Evolutionary conservation across 2,797 vertebrate genomes (phyloP), one percentile per base, ranked within the genome.

Genomic region (Falco concolor): DNA sequence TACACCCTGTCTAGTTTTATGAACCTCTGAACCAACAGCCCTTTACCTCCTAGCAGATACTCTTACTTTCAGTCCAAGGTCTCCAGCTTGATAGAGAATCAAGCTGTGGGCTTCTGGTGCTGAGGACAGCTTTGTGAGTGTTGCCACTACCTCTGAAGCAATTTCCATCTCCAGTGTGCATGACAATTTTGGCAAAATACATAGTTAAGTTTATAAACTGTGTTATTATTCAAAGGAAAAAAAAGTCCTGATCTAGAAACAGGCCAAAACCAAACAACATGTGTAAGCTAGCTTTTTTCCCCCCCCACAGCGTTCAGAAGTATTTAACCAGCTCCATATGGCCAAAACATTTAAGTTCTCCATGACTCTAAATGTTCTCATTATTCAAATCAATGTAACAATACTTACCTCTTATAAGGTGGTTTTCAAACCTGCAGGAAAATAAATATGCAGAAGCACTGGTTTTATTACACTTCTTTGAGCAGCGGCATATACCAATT

Each of bases 1-100:
- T 96, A 93, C 94, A 95, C 89, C 94, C 92, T 86, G 69, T 90
- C 95, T 93, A 91, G 45, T 81, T 93, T 87, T 94, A 83, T 28
- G 36, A 95, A 88, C 53, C 76, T 75, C 84, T 84, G 69, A 96
- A 93, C 84, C 79, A 96, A 64, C 53, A 95, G 68, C 54, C 36
- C 47, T 69, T 42, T 56, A 65, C 67, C n/a, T 89, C 67, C 68
- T 15, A 24, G 77, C 4, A 87, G 74, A 34, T 90, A 94, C 90
- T 94, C 83, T 95, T 95, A 95, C 94, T 96, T 97, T 95, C 75
- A 72, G 61, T 22, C 17, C 4, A 47, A 94, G 34, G n/a, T 49
- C 82, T 84, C 52, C 34, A 80, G 18, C 30, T 36, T 28, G n/a
- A 50, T 0, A 42, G 34, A 95, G 30, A 90, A 84, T 15, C 21